A percentile compares a stretch with the other conserved stretches of the same genome.
Evolutionary conservation across 2,113 vertebrate genomes (phyloP).

Genomic region (Crypturellus undulatus): DNA sequence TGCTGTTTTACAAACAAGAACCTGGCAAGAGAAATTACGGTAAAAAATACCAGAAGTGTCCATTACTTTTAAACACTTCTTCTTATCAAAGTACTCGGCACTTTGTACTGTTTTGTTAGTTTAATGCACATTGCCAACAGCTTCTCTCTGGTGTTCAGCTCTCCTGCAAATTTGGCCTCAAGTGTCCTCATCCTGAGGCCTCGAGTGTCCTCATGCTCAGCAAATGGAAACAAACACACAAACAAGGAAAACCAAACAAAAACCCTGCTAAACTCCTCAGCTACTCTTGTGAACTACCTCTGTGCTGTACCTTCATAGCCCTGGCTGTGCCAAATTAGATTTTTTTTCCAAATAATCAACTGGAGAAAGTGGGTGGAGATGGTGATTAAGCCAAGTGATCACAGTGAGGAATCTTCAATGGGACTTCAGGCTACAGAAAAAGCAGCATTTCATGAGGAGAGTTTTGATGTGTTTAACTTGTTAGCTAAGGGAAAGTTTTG

Average conservation of each 20-base stretch:
- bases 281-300: not conserved
- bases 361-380: not conserved
- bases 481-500: not conserved
- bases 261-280: not conserved
- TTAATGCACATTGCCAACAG: not conserved
- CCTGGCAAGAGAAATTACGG: not conserved
- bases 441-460: fast-evolving
- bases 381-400: not conserved
- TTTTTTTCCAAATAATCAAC: not conserved
- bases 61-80: not conserved
- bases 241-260: not conserved
- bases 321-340: not conserved
- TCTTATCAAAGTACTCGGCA: not conserved
- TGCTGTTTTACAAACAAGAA: not conserved
- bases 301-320: not conserved
- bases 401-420: not conserved
- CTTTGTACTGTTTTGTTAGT: not conserved
- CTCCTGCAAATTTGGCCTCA: not conserved
- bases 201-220: not conserved
- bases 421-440: not conserved
- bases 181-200: not conserved
- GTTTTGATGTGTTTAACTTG: not conserved
- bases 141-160: not conserved
- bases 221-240: not conserved
- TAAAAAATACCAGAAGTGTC: not conserved